Evolutionary conservation across 2,113 vertebrate species (phyloP), one percentile per base, ranked within the genome.

Genomic region (Motacilla alba): DNA sequence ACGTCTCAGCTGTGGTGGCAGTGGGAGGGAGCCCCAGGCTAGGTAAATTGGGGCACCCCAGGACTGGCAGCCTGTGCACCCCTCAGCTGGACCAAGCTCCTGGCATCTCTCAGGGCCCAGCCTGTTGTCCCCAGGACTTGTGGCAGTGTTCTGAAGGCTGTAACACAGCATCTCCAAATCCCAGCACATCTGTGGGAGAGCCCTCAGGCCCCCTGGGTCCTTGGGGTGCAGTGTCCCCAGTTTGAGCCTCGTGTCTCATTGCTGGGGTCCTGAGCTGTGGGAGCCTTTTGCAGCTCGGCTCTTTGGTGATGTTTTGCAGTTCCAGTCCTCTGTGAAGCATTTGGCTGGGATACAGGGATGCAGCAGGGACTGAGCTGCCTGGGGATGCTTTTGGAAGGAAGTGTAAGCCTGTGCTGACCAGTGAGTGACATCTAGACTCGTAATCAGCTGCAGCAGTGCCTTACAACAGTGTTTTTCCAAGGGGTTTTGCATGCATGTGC

Each of bases 401-500:
- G 9, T 13, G 35, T 0, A 3, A 87, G 41, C 49, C 63, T 12
- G 9, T 6, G 10, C 24, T 52, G 68, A 24, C 46, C 46, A 39
- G 5, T 12, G 5, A 74, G 77, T 39, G 37, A 41, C 46, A 18
- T 10, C 60, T 7, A 20, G 67, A 13, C 63, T 69, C 1, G 1
- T 10, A 80, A 60, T 31, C 70, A 76, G 83, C 72, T 49, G 28
- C 64, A 69, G 68, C 37, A 17, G 20, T 35, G 39, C 20, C 47
- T 69, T 64, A 67, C 69, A 87, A 2, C 21, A 15, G 64, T 22
- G 33, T 35, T 89, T 93, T 78, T 92, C 47, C 27, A 24, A 81
- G 64, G 60, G 44, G 35, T 93, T 90, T 94, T 89, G 73, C 83
- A 77, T 70, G 88, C n/a, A 1, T 66, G 43, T 68, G 77, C 78